Evolutionary conservation across 2,888 invertebrate genomes (phyloP).

Genomic region (Zygogramma bicolorata): DNA sequence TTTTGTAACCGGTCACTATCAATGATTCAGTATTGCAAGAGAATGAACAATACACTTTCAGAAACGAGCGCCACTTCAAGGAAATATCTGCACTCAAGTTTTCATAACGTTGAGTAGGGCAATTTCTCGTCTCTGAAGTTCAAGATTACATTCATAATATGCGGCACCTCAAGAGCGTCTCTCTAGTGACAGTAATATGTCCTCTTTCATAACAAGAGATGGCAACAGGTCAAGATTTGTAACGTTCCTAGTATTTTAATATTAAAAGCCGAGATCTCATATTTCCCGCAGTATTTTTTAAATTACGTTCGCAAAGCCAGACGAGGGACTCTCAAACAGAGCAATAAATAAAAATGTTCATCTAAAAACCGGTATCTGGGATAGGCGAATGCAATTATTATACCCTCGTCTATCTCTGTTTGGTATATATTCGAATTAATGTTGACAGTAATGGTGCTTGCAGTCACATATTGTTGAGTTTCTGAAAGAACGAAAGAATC

Average conservation of each 20-base stretch:
- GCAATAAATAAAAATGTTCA: conserved; percentile 51
- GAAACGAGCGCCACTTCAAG: not conserved
- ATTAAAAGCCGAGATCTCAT: conserved; percentile 26
- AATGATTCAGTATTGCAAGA: too few species aligned
- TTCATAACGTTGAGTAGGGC: conserved; percentile 5
- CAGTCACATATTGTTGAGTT: not conserved
- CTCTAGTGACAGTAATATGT: conserved; percentile 25
- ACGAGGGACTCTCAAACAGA: conserved; percentile 28
- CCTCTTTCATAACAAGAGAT: conserved; percentile 1
- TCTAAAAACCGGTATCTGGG: conserved; percentile 47
- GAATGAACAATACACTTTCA: not conserved
- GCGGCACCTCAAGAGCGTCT: conserved; percentile 29
- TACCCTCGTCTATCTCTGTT: conserved; percentile 45
- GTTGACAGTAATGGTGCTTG: conserved; percentile 56
- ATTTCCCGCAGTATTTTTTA: conserved; percentile 28
- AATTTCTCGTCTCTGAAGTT: conserved; percentile 25
- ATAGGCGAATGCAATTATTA: conserved; percentile 54
- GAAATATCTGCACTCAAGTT: not conserved
- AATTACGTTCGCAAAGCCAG: conserved; percentile 28
- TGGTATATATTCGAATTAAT: conserved; percentile 56
- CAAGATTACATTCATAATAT: conserved; percentile 28
- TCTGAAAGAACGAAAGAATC: not conserved
- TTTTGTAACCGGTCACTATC: too few species aligned
- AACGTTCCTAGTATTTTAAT: conserved; percentile 30
- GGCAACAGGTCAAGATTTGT: conserved; percentile 35